A percentile compares a stretch with the other conserved stretches of the same genome.
phyloP scores from a whole-genome alignment of 2,113 vertebrate species.

The Mirounga angustirostris region DNA sequence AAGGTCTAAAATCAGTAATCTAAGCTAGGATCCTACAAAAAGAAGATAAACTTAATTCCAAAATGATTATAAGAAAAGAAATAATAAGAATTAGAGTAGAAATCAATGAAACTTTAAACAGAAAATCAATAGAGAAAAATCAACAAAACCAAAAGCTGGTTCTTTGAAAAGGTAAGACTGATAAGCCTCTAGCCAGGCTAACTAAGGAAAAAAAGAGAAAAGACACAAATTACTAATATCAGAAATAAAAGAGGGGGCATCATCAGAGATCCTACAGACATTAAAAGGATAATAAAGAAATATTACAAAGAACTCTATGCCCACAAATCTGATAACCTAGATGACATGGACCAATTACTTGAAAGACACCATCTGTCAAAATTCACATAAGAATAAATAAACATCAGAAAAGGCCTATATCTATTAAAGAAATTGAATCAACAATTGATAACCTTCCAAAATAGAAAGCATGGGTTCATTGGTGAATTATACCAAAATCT shows the following conservation, averaged over 20 bases:
- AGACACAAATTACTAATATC: neutral
- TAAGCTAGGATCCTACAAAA: neutral
- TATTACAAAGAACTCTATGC: neutral
- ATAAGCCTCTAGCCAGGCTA: neutral
- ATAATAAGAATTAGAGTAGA: neutral
- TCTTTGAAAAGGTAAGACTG: neutral
- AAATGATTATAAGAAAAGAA: neutral
- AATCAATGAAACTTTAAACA: neutral
- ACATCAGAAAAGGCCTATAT: neutral
- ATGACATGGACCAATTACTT: neutral
- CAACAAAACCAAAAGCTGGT: neutral
- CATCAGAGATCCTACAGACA: neutral
- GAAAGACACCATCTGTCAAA: neutral
- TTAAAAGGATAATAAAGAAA: neutral
- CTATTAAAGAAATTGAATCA: neutral
- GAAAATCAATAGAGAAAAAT: neutral
- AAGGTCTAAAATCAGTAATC: neutral
- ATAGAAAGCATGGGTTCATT: neutral
- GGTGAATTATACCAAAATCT: neutral
- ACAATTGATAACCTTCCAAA: neutral
- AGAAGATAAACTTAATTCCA: neutral
- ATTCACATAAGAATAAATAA: neutral
- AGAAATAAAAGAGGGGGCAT: neutral
- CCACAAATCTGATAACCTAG: neutral
- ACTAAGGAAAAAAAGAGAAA: neutral